These are phyloP conservation scores for Sprattus sprattus DNA, from an alignment of 2,113 vertebrate genomes.

Conservation along the genomic window DNA sequence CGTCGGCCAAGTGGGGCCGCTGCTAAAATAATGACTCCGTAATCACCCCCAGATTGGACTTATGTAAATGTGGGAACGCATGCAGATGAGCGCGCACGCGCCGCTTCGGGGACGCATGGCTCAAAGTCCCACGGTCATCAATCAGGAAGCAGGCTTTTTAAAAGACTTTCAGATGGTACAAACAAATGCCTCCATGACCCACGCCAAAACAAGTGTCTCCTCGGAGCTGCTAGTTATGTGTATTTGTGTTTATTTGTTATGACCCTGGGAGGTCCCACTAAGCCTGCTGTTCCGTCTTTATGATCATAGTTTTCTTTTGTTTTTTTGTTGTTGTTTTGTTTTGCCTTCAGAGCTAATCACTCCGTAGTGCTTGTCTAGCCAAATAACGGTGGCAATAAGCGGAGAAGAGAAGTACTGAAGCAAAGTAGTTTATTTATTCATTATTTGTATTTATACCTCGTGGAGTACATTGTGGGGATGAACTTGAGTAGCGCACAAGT, in stretches of 20 bases:
- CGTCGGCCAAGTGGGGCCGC: not conserved
- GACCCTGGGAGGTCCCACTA: not conserved
- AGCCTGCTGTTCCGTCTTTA: slow-evolving; percentile 12
- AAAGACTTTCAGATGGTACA: slow-evolving; percentile 18
- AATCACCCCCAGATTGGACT: slow-evolving; percentile 29
- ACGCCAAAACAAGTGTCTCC: slow-evolving; percentile 23
- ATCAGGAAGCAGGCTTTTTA: slow-evolving; percentile 7
- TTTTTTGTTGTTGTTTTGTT: not conserved
- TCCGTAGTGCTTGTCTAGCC: not conserved
- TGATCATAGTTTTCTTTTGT: not conserved
- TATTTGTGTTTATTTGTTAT: slow-evolving; percentile 28
- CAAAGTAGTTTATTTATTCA: not conserved
- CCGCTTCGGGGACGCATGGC: slow-evolving; percentile 13
- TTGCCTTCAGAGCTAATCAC: not conserved
- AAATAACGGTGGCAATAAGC: not conserved
- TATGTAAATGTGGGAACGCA: slow-evolving; percentile 23
- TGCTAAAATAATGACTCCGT: not conserved
- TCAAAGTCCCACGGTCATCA: slow-evolving; percentile 22
- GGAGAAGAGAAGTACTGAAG: no score
- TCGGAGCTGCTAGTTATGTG: slow-evolving; percentile 6
- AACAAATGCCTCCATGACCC: slow-evolving; percentile 14
- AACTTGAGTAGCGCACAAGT: not conserved
- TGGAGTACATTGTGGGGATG: not conserved
- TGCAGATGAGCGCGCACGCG: slow-evolving; percentile 14
- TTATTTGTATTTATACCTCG: not conserved